These are phyloP conservation scores for Ophion costatus DNA, from an alignment of 2,888 invertebrate genomes.

Conservation along the genomic window DNA sequence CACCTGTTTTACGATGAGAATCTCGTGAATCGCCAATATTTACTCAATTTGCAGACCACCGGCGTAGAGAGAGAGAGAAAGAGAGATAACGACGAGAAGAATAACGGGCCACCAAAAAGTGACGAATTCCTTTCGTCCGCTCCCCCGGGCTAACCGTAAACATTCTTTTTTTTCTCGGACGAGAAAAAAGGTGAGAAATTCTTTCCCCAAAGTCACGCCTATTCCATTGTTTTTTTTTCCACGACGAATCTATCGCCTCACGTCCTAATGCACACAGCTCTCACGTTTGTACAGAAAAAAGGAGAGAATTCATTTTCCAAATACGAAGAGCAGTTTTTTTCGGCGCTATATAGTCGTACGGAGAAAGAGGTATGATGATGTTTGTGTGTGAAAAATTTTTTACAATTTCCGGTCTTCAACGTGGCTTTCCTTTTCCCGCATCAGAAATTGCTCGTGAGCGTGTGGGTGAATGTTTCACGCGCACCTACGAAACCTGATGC, in stretches of 20 bases:
- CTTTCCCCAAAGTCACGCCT: constrained; percentile 6
- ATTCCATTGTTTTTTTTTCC: neutral
- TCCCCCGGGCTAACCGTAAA: constrained; percentile 24
- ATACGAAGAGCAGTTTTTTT: neutral
- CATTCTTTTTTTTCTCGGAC: neutral
- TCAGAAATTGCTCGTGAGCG: constrained; percentile 31
- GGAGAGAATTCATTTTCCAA: neutral
- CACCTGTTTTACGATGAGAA: constrained; percentile 6
- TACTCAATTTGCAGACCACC: neutral
- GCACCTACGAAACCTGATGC: constrained; percentile 54
- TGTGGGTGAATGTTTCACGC: constrained; percentile 6
- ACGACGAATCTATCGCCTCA: neutral
- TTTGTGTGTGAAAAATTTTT: constrained; percentile 22
- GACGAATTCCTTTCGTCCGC: constrained; percentile 19
- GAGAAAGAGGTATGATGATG: neutral
- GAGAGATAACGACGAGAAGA: constrained; percentile 12
- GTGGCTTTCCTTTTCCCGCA: constrained; percentile 48
- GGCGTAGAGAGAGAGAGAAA: neutral
- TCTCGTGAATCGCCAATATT: constrained; percentile 18
- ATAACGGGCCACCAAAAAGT: constrained; percentile 22
- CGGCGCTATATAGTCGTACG: neutral
- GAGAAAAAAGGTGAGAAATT: constrained; percentile 32
- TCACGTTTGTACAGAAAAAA: constrained; percentile 15
- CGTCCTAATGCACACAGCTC: constrained; percentile 13
- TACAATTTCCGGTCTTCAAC: constrained; percentile 43